phyloP scores from a whole-genome alignment of 2,888 invertebrate species.

The Epicampocera succincta region DNA sequence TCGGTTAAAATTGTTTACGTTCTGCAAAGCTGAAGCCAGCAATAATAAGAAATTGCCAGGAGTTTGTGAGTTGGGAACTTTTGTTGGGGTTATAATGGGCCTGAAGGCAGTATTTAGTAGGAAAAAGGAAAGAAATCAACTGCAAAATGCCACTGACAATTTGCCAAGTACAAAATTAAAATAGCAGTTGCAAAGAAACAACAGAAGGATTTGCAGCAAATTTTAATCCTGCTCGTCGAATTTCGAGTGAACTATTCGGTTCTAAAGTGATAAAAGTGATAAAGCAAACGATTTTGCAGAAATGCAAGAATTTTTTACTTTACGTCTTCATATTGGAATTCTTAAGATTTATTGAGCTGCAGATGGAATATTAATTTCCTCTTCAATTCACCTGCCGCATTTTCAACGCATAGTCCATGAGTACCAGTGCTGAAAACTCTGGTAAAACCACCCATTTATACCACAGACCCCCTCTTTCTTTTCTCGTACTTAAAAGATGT shows the following conservation, averaged over 20 bases:
- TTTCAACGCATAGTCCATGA: no score
- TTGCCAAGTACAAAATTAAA: slow-evolving; percentile 54
- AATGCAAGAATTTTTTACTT: no score
- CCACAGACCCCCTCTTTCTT: no score
- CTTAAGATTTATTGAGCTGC: no score
- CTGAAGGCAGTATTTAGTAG: slow-evolving; percentile 63
- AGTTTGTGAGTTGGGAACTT: slow-evolving; percentile 53
- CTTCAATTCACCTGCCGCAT: no score
- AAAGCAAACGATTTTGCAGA: no score
- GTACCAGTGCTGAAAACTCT: no score
- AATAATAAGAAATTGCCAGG: slow-evolving; percentile 27
- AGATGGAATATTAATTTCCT: no score
- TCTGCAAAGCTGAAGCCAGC: slow-evolving; percentile 12
- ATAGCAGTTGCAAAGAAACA: slow-evolving; percentile 7
- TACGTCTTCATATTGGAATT: no score
- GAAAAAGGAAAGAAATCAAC: slow-evolving; percentile 53
- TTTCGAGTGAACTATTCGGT: neutral
- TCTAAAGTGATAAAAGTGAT: no score
- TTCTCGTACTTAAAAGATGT: no score
- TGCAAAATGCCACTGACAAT: slow-evolving; percentile 67
- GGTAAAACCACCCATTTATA: no score
- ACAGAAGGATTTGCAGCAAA: neutral
- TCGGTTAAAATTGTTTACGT: slow-evolving; percentile 33
- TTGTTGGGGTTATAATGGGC: slow-evolving; percentile 53
- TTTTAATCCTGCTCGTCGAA: neutral